These are phyloP conservation scores for Toxotes chatareus DNA, from an alignment of 2,113 vertebrate genomes.

Conservation along the genomic window DNA sequence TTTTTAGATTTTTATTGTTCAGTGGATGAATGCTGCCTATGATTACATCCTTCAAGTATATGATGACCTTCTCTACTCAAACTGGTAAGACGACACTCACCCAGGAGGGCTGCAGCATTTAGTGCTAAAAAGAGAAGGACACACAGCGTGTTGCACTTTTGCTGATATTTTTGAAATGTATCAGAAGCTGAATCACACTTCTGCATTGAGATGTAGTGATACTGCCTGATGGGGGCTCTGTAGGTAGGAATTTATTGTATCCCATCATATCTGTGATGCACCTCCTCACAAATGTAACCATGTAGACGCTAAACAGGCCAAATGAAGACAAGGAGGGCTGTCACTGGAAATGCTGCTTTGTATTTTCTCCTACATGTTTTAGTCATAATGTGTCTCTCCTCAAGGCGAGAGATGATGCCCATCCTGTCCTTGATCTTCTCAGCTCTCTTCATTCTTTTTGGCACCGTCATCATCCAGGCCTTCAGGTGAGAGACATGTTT, in stretches of 20 bases:
- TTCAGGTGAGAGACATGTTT: constrained; percentile 86
- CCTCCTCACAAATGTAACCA: background rate
- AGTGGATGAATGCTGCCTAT: constrained; percentile 87
- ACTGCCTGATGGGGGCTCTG: background rate
- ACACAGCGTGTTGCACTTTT: background rate
- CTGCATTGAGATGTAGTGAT: background rate
- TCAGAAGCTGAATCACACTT: constrained; percentile 20
- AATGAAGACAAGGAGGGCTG: background rate
- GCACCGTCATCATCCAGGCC: constrained; percentile 93
- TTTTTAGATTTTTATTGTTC: constrained; percentile 90
- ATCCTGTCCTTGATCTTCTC: constrained; percentile 95
- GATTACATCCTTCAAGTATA: constrained; percentile 90
- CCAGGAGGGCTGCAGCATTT: constrained; percentile 1
- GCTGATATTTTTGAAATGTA: constrained; percentile 12
- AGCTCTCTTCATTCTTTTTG: constrained; percentile 93
- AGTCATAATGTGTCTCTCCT: constrained; percentile 38
- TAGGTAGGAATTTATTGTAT: background rate
- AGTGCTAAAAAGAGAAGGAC: background rate
- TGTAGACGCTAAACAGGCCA: background rate
- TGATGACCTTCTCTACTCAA: constrained; percentile 91
- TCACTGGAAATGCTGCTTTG: background rate
- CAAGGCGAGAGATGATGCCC: constrained; percentile 96
- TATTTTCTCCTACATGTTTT: background rate
- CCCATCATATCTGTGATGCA: background rate
- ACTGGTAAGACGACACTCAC: constrained; percentile 87